Percentiles rank a stretch among this genome's conserved stretches.
Evolutionary conservation across 2,888 invertebrate genomes (phyloP).

Genomic region (Eurytoma californica): DNA sequence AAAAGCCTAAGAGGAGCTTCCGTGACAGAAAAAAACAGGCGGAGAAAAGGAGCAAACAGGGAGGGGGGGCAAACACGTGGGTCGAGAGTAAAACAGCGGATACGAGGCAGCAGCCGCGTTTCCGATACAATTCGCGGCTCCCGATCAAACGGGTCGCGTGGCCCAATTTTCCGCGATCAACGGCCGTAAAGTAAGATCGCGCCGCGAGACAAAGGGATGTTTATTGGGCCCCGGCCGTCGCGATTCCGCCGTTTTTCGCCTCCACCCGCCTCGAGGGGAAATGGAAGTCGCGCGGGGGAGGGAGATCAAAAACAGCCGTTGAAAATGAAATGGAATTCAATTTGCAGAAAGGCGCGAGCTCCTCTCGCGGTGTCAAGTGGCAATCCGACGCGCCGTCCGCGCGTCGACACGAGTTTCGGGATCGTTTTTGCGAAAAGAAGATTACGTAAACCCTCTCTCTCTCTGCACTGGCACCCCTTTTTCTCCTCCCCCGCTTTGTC

Average conservation of each 20-base stretch:
- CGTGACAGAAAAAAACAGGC: not conserved
- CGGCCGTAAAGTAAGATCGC: not conserved
- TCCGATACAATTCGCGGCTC: slow-evolving; percentile 24
- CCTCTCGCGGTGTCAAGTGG: slow-evolving; percentile 27
- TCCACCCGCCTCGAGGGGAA: not conserved
- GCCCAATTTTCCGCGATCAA: slow-evolving; percentile 39
- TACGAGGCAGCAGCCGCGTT: slow-evolving; percentile 20
- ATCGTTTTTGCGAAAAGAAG: slow-evolving; percentile 32
- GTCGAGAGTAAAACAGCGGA: slow-evolving; percentile 53
- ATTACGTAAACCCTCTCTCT: slow-evolving; percentile 20
- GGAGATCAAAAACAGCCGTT: slow-evolving; percentile 40
- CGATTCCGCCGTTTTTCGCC: not conserved
- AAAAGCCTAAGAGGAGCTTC: slow-evolving; percentile 12
- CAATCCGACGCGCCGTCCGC: slow-evolving; percentile 5
- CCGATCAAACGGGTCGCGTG: slow-evolving; percentile 23
- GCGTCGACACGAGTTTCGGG: slow-evolving; percentile 14
- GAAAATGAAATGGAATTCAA: slow-evolving; percentile 51
- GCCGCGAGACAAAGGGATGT: not conserved
- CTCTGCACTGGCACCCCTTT: not conserved
- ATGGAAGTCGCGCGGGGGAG: slow-evolving; percentile 5
- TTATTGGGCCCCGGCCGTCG: not conserved
- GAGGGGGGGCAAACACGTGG: not conserved
- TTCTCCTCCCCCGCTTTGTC: not conserved
- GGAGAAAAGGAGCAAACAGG: not conserved
- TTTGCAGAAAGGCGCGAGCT: slow-evolving; percentile 27